A percentile compares a stretch with the other conserved stretches of the same genome.
These are phyloP conservation scores for mouse (Mus musculus) DNA, from an alignment of 2,113 vertebrate species.

Conservation along the genomic window DNA sequence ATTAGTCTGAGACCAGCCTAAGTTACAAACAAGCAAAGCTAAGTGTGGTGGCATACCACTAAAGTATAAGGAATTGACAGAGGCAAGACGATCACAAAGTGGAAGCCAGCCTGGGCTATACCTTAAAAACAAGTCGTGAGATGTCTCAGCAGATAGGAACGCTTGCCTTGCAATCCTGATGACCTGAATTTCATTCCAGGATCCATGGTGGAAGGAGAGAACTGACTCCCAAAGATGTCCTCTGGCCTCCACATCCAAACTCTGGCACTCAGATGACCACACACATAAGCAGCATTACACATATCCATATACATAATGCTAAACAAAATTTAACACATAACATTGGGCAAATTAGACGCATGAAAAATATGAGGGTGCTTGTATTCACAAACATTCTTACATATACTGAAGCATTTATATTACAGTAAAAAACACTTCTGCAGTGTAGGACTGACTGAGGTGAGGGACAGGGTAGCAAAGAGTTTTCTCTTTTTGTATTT, in stretches of 20 bases:
- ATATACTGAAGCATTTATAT: not conserved
- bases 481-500: not conserved
- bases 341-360: not conserved
- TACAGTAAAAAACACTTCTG: not conserved
- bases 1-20: not conserved
- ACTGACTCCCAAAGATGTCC: not conserved
- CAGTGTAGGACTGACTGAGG: not conserved
- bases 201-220: not conserved
- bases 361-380: not conserved
- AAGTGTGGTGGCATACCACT: not conserved
- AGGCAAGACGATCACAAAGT: not conserved
- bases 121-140: not conserved
- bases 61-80: not conserved
- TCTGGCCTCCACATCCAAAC: not conserved
- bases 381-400: not conserved
- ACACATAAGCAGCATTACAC: not conserved
- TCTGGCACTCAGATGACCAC: not conserved
- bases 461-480: not conserved
- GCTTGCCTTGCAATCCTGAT: not conserved
- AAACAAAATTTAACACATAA: not conserved
- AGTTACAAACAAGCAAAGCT: not conserved
- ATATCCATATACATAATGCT: not conserved
- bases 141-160: not conserved
- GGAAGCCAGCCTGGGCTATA: not conserved
- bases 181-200: not conserved